Evolutionary conservation across 1,140 invertebrate species (phyloP).

Genomic region (Brachionus angularis): DNA sequence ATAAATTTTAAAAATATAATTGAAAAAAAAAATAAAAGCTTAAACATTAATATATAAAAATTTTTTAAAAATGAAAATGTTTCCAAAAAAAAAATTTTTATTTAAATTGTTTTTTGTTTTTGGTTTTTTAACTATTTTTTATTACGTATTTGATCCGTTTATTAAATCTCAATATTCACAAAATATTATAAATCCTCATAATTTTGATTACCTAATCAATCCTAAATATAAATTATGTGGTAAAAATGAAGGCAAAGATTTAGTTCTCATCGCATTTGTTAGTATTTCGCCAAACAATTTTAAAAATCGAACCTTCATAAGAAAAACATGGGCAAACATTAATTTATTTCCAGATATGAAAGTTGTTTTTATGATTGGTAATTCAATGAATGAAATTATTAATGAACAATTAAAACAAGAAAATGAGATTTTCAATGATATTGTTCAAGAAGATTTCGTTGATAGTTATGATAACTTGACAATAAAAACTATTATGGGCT

Average conservation of each 20-base stretch:
- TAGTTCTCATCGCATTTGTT: constrained; percentile 11
- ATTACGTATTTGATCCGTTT: too few species aligned
- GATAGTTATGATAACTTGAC: constrained; percentile 46
- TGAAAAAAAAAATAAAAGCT: too few species aligned
- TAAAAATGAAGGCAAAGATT: neutral
- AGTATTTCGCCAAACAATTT: neutral
- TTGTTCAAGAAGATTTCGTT: constrained; percentile 47
- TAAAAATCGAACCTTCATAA: neutral
- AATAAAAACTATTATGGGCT: constrained; percentile 47
- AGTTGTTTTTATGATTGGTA: constrained; percentile 45
- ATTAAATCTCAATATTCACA: too few species aligned
- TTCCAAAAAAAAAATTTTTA: too few species aligned
- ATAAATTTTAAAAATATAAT: too few species aligned
- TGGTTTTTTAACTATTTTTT: too few species aligned
- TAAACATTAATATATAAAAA: too few species aligned
- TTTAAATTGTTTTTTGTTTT: too few species aligned
- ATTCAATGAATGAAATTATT: neutral
- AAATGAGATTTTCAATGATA: constrained; percentile 45
- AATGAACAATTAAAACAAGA: constrained; percentile 41
- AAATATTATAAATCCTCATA: too few species aligned
- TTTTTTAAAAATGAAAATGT: too few species aligned
- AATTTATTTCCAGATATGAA: constrained; percentile 1
- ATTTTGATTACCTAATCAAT: neutral
- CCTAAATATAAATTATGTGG: neutral
- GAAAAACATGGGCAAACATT: constrained; percentile 18